Base-by-base conservation (phyloP, 2,888 invertebrate genomes). In the Baccha elongata region DNA sequence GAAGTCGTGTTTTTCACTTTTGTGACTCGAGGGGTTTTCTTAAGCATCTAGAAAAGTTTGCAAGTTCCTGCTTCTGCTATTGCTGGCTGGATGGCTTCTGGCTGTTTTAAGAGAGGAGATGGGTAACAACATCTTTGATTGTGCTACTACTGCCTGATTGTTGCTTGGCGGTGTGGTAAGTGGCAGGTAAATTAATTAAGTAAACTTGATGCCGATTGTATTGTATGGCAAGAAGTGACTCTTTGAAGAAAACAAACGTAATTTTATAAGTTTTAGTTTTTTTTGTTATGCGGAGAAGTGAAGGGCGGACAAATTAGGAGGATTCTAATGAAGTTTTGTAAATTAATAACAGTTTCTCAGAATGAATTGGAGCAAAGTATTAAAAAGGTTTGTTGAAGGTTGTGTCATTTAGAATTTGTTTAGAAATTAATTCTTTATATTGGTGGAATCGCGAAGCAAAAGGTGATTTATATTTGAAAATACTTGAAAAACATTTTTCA, bases 171-270 rank as follows among this genome's bases (percentile, higher is more conserved):
- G 55, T 64, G 55, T 40, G 68, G 73, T 62, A 76, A 76, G 67
- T 76, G 81, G 73, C 78, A 78, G 83, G 83, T 83, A 83, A 78
- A 83, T 83, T 83, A 83, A 83, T 83, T 83, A 83, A 83, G 78
- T 32, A 64, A 83, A 83, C 83, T 78, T 60, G 21, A 52, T 81
- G 65, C 52, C 78, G 78, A 83, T 73, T 78, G 78, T 72, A 29
- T 64, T 48, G 37, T 52, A 42, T n/a, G 48, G 11, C 6, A 17
- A 8, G 7, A 7, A 15, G 17, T 11, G 46, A 32, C 65, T 67
- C 48, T 48, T 44, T 21, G 48, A 58, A 35, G 35, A 35, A 35
- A 42, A n/a, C 58, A 26, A 44, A 50, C 26, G 7, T 65, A 48
- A 60, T 46, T 65, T 48, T 53, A n/a, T 13, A 23, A 23, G 40